These are phyloP conservation scores for Mimachlamys varia DNA, from an alignment of 2,888 invertebrate genomes.

Conservation along the genomic window DNA sequence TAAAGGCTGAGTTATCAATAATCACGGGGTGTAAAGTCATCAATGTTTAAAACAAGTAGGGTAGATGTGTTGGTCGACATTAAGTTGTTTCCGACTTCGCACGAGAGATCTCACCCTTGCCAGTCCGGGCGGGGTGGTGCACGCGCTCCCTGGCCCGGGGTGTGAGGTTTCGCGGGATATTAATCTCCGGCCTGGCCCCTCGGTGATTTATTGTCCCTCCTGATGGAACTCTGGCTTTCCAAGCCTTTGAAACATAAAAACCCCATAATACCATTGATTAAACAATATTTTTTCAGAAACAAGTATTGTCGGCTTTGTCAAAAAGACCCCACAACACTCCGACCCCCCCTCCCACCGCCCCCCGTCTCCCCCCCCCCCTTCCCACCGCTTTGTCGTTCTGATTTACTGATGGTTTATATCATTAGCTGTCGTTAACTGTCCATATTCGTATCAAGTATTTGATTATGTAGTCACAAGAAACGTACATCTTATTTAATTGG, in stretches of 20 bases:
- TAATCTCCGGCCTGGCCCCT: neutral
- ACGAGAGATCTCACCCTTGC: neutral
- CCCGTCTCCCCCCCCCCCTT: no score
- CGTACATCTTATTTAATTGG: no score
- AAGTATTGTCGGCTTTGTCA: neutral
- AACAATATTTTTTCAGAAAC: neutral
- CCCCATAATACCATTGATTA: neutral
- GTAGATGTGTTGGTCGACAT: neutral
- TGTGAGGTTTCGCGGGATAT: neutral
- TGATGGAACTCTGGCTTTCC: neutral
- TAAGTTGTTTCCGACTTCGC: slow-evolving; percentile 8
- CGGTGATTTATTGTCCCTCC: neutral
- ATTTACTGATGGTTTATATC: no score
- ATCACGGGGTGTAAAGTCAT: neutral
- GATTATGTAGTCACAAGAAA: no score
- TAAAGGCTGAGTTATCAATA: neutral
- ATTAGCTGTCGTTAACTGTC: no score
- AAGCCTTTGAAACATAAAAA: neutral
- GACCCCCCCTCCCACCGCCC: no score
- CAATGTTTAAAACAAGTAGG: neutral
- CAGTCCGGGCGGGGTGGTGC: neutral
- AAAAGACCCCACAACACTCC: no score
- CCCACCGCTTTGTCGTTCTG: no score
- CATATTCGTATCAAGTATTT: no score
- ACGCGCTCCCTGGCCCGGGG: slow-evolving; percentile 7